Evolutionary conservation across 2,113 vertebrate genomes (phyloP).

Genomic region (Pycnonotus jocosus): DNA sequence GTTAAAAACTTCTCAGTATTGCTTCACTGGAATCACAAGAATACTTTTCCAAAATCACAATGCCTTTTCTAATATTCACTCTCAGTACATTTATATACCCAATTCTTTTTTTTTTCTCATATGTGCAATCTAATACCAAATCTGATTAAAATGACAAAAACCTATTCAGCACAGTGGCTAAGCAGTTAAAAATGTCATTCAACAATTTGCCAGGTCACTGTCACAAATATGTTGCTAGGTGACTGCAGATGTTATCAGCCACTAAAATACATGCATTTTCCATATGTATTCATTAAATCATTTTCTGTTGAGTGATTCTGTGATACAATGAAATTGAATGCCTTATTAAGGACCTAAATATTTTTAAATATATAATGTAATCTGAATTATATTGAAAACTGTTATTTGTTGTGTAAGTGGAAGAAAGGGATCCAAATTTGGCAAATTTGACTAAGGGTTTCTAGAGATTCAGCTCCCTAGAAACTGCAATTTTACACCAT

Average conservation of each 20-base stretch:
- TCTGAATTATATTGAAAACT: neutral
- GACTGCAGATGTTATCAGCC: constrained; percentile 45
- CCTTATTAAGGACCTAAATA: neutral
- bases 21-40: neutral
- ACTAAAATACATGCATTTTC: constrained; percentile 26
- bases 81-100: neutral
- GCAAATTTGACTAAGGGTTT: neutral
- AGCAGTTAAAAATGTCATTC: constrained; percentile 31
- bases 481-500: neutral
- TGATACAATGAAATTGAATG: neutral
- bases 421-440: neutral
- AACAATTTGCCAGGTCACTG: constrained; percentile 9
- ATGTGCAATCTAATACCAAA: neutral
- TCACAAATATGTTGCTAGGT: constrained; percentile 57
- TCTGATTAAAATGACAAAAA: neutral
- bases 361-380: neutral
- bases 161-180: neutral
- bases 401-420: neutral
- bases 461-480: neutral
- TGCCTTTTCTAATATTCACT: neutral
- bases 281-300: constrained; percentile 29
- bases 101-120: neutral
- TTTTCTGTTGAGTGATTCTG: neutral
- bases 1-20: neutral
- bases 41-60: neutral